phyloP scores from a whole-genome alignment of 2,797 vertebrate species.

The Danio kyathit region DNA sequence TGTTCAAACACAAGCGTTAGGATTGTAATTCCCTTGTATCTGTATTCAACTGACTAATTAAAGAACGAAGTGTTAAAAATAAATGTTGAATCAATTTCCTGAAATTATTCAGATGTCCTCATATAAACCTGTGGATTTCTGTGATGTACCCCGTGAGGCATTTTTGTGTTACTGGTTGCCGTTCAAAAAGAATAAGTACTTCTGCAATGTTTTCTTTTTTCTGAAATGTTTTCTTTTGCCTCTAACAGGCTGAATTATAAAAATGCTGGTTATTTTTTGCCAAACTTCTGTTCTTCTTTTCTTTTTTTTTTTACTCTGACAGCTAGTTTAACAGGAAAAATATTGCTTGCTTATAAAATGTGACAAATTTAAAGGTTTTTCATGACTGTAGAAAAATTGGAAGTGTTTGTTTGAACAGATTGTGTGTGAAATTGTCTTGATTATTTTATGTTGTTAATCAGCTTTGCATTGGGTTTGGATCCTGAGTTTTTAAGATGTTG shows the following conservation, averaged over 20 bases:
- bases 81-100: not conserved
- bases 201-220: not conserved
- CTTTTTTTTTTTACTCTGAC: not conserved
- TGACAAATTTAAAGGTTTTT: not conserved
- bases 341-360: not conserved
- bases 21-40: slow-evolving; percentile 10
- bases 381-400: not conserved
- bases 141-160: not conserved
- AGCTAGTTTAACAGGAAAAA: not conserved
- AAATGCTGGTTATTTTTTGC: not conserved
- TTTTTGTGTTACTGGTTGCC: not conserved
- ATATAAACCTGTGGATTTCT: not conserved
- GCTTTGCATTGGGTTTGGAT: slow-evolving; percentile 33
- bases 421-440: not conserved
- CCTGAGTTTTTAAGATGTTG: not conserved
- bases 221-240: not conserved
- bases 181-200: slow-evolving; percentile 1
- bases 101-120: not conserved
- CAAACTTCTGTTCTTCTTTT: not conserved
- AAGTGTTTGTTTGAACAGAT: not conserved
- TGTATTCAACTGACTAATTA: slow-evolving; percentile 4
- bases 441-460: slow-evolving; percentile 31
- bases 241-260: not conserved
- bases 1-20: not conserved
- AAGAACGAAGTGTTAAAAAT: not conserved